These are phyloP conservation scores for Drosophila sordidapex DNA, from an alignment of 2,888 invertebrate genomes.

Conservation along the genomic window DNA sequence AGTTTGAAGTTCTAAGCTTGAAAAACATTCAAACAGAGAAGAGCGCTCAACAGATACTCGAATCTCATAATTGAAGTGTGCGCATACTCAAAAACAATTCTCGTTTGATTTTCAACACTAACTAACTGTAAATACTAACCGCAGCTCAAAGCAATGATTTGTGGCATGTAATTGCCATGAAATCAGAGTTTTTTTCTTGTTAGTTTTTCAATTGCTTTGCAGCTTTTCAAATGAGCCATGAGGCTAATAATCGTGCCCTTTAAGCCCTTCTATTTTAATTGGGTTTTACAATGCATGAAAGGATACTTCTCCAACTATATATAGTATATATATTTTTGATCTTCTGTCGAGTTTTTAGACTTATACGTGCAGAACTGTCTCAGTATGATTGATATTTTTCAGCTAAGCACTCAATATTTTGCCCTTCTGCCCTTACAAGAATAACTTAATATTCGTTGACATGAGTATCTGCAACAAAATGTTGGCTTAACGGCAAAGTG, in stretches of 20 bases:
- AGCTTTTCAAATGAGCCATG: background rate
- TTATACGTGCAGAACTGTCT: background rate
- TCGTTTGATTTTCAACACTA: background rate
- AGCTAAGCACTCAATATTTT: constrained; percentile 5
- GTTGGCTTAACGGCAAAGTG: constrained; percentile 28
- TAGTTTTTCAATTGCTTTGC: background rate
- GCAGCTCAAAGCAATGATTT: background rate
- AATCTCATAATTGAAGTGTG: background rate
- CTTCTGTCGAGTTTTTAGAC: background rate
- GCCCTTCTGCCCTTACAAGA: too few relatives aligned
- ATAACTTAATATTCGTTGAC: constrained; percentile 1
- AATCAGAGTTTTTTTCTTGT: background rate
- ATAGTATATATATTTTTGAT: background rate
- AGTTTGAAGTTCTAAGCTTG: background rate
- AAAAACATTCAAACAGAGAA: background rate
- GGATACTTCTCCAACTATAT: background rate
- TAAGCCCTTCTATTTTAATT: background rate
- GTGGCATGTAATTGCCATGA: background rate
- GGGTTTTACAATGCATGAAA: background rate
- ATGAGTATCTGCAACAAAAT: constrained; percentile 28
- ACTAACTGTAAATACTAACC: background rate
- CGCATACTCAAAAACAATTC: background rate
- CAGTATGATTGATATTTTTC: background rate
- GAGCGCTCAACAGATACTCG: background rate
- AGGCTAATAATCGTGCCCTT: background rate